phyloP scores from a whole-genome alignment of 2,888 invertebrate genomes.

The Homarus gammarus region DNA sequence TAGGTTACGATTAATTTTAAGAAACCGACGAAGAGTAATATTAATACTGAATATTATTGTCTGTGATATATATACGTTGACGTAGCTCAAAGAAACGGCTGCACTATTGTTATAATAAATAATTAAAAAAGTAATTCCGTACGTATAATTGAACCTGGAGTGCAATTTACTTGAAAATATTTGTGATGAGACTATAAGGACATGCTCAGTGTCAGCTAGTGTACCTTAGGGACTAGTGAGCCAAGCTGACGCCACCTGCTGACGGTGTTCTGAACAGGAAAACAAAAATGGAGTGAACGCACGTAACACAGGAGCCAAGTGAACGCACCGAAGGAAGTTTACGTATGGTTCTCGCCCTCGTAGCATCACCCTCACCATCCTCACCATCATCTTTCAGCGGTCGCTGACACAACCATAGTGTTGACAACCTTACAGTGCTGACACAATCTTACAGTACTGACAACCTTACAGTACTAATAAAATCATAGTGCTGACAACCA shows the following conservation, averaged over 20 bases:
- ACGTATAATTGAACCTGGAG: slow-evolving; percentile 38
- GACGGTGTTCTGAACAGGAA: slow-evolving; percentile 1
- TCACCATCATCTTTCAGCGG: not conserved
- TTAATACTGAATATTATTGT: slow-evolving; percentile 69
- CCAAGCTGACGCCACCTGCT: not conserved
- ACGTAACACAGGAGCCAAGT: not conserved
- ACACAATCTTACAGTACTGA: not conserved
- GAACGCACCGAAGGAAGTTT: slow-evolving; percentile 34
- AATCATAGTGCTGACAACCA: too few relatives aligned
- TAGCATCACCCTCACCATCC: not conserved
- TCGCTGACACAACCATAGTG: not conserved
- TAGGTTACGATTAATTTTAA: slow-evolving; percentile 61
- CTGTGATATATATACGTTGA: slow-evolving; percentile 68
- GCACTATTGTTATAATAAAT: slow-evolving; percentile 60
- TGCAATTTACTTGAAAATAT: slow-evolving; percentile 37
- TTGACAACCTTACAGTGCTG: not conserved
- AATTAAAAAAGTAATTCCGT: slow-evolving; percentile 25
- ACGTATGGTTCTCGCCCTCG: not conserved
- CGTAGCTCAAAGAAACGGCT: slow-evolving; percentile 57
- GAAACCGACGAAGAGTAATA: slow-evolving; percentile 65
- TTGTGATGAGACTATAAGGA: not conserved
- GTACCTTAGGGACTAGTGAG: not conserved
- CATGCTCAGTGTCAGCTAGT: slow-evolving; percentile 5
- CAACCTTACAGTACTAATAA: too few relatives aligned
- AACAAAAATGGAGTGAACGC: not conserved